phyloP scores from a whole-genome alignment of 2,113 vertebrate genomes.

The Gadus chalcogrammus region DNA sequence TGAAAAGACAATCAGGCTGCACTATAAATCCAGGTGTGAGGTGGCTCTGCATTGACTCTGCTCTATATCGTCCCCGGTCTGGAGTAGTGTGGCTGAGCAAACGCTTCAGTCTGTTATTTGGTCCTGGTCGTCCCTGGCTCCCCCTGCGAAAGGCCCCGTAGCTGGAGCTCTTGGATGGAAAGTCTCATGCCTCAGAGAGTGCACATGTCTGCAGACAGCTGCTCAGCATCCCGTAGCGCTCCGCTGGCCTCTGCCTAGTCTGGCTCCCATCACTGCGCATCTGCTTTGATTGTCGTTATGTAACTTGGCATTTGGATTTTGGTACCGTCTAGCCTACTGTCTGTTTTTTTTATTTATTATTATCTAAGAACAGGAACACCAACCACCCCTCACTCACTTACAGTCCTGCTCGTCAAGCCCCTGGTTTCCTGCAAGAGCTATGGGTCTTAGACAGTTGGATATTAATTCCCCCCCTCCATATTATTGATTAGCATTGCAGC shows the following conservation, averaged over 20 bases:
- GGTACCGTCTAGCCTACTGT: constrained; percentile 24
- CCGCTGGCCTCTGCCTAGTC: constrained; percentile 61
- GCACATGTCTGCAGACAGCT: constrained; percentile 71
- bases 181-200: constrained; percentile 69
- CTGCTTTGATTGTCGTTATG: constrained; percentile 71
- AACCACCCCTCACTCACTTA: neutral
- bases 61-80: neutral
- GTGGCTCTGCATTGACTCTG: neutral
- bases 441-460: neutral
- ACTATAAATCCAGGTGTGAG: neutral
- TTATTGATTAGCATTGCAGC: neutral
- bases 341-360: constrained; percentile 22
- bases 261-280: constrained; percentile 64
- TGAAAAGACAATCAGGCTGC: neutral
- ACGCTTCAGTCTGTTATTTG: constrained; percentile 20
- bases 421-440: neutral
- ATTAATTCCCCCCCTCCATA: constrained; percentile 2
- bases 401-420: constrained; percentile 4
- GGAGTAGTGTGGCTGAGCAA: constrained; percentile 18
- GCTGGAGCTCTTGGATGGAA: constrained; percentile 66
- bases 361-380: constrained; percentile 19
- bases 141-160: constrained; percentile 63
- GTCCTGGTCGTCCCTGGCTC: constrained; percentile 13
- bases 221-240: constrained; percentile 64
- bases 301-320: constrained; percentile 63